Evolutionary conservation across 2,113 vertebrate species (phyloP).

Genomic region (Sprattus sprattus): DNA sequence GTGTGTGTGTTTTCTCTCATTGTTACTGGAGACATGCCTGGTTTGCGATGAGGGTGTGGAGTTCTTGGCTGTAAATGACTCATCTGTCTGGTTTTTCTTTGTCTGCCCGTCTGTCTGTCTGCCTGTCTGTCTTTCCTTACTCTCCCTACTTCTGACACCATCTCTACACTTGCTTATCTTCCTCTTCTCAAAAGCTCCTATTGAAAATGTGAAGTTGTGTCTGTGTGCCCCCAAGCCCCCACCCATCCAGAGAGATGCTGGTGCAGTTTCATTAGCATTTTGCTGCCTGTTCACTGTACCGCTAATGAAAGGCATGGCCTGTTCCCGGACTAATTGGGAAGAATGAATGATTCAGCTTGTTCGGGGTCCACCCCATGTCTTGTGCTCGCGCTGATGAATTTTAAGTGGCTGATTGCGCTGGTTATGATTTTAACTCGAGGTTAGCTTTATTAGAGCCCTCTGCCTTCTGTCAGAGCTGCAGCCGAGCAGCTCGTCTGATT

Average conservation of each 20-base stretch:
- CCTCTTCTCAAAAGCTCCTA: neutral
- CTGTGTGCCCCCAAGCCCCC: neutral
- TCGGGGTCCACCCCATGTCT: constrained; percentile 15
- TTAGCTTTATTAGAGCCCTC: neutral
- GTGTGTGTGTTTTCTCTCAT: neutral
- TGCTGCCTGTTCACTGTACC: constrained; percentile 6
- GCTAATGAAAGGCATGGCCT: constrained; percentile 41
- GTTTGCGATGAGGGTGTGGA: neutral
- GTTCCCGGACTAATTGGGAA: constrained; percentile 25
- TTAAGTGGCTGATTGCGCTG: constrained; percentile 22
- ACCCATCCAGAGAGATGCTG: neutral
- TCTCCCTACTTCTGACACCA: neutral
- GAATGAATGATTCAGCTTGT: constrained; percentile 31
- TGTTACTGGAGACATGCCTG: neutral
- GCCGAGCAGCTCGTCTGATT: neutral
- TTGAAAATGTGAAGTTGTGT: constrained; percentile 16
- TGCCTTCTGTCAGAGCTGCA: neutral
- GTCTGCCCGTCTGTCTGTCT: neutral
- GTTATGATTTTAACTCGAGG: constrained; percentile 14
- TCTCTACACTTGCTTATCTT: neutral
- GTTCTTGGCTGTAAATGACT: neutral
- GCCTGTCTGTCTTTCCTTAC: neutral
- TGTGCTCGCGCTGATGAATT: constrained; percentile 18
- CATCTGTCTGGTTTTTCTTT: neutral
- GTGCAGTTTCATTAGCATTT: constrained; percentile 21